A percentile compares a stretch with the other conserved stretches of the same genome.
Conservation (phyloP, 2,888 invertebrate genomes). For the Enchytraeus crypticus region DNA sequence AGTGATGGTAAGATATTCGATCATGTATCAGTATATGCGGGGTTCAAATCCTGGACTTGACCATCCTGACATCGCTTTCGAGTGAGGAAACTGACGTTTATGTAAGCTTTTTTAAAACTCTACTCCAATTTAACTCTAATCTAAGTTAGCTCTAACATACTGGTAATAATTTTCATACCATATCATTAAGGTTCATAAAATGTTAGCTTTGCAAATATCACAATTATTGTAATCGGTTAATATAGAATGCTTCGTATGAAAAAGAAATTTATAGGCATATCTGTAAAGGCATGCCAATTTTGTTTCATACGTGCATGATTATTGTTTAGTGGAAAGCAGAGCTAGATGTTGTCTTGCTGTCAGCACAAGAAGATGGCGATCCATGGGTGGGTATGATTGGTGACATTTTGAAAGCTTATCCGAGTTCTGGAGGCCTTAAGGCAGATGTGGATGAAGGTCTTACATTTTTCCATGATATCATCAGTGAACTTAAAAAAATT, state of each 20-base stretch:
- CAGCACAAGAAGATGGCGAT: conserved; percentile 80
- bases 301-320: background rate
- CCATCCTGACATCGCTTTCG: too few species aligned
- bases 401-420: conserved; percentile 86
- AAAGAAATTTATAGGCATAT: background rate
- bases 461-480: conserved; percentile 58
- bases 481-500: conserved; percentile 74
- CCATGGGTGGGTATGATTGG: conserved; percentile 95
- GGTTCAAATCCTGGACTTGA: too few species aligned
- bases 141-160: too few species aligned
- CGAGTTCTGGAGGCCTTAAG: conserved; percentile 77
- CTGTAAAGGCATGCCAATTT: background rate
- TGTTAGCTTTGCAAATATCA: background rate
- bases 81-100: too few species aligned
- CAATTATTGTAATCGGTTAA: too few species aligned
- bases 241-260: too few species aligned
- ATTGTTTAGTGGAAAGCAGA: conserved; percentile 74
- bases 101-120: too few species aligned
- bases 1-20: too few species aligned
- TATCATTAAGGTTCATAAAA: too few species aligned
- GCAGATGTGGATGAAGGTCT: conserved; percentile 80
- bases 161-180: too few species aligned
- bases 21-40: too few species aligned
- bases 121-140: too few species aligned
- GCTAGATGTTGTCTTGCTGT: conserved; percentile 85